These are phyloP conservation scores for Heterodera schachtii DNA, from an alignment of 1,140 invertebrate species.

Conservation along the genomic window DNA sequence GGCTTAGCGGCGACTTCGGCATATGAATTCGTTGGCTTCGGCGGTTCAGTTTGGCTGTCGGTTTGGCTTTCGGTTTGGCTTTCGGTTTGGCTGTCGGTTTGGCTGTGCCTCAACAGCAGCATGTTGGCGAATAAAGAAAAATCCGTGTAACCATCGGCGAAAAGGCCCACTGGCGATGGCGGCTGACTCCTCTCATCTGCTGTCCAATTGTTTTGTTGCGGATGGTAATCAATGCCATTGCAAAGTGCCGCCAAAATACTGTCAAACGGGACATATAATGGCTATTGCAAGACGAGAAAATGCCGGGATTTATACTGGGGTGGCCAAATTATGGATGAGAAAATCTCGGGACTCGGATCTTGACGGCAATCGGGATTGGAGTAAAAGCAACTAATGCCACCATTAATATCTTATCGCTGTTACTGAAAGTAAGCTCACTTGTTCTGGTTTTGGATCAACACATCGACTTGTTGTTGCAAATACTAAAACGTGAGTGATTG, in stretches of 20 bases:
- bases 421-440: not conserved
- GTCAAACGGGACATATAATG: no score
- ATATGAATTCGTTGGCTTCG: not conserved
- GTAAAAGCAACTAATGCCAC: no score
- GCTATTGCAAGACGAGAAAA: no score
- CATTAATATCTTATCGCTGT: no score
- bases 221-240: no score
- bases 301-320: no score
- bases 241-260: no score
- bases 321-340: no score
- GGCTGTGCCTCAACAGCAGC: not conserved
- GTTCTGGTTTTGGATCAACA: not conserved
- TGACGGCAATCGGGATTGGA: no score
- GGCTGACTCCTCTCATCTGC: no score
- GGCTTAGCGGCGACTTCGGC: not conserved
- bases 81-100: not conserved
- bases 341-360: no score
- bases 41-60: not conserved
- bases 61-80: not conserved
- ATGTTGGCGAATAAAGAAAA: not conserved
- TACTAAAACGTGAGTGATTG: not conserved
- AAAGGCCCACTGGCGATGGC: not conserved
- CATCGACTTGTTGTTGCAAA: not conserved
- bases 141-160: not conserved
- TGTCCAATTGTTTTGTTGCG: no score